Percentiles rank a stretch among this genome's conserved stretches.
These are phyloP conservation scores for Characodon lateralis DNA, from an alignment of 2,797 vertebrate species.

Conservation along the genomic window DNA sequence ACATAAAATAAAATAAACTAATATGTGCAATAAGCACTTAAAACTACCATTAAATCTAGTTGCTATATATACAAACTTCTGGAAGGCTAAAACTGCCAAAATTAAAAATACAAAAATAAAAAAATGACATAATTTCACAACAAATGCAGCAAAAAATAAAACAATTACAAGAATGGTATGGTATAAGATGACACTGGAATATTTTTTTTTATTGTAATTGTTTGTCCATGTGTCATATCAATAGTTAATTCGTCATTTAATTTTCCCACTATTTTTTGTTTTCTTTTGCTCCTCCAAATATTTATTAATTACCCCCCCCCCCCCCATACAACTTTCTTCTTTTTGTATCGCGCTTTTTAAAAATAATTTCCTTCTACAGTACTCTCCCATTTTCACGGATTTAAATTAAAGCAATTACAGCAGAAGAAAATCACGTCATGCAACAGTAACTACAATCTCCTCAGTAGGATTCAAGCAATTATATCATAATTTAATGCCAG, in stretches of 20 bases:
- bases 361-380: not conserved
- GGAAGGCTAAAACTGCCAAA: too few species aligned
- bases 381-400: not conserved
- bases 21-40: too few species aligned
- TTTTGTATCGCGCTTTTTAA: not conserved
- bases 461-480: not conserved
- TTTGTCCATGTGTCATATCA: not conserved
- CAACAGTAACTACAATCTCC: not conserved
- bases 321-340: not conserved
- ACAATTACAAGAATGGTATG: too few species aligned
- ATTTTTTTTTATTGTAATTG: too few species aligned
- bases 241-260: not conserved
- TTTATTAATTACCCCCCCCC: not conserved
- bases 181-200: too few species aligned
- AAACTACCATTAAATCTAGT: too few species aligned
- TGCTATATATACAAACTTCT: too few species aligned
- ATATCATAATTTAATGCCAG: not conserved
- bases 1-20: too few species aligned
- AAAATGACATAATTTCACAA: too few species aligned
- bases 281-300: not conserved
- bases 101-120: too few species aligned
- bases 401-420: not conserved
- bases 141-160: too few species aligned
- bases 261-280: not conserved
- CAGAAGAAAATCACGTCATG: not conserved